Percentiles rank a stretch among this genome's conserved stretches.
phyloP scores from a whole-genome alignment of 2,888 invertebrate species.

The Parthenolecanium corni region DNA sequence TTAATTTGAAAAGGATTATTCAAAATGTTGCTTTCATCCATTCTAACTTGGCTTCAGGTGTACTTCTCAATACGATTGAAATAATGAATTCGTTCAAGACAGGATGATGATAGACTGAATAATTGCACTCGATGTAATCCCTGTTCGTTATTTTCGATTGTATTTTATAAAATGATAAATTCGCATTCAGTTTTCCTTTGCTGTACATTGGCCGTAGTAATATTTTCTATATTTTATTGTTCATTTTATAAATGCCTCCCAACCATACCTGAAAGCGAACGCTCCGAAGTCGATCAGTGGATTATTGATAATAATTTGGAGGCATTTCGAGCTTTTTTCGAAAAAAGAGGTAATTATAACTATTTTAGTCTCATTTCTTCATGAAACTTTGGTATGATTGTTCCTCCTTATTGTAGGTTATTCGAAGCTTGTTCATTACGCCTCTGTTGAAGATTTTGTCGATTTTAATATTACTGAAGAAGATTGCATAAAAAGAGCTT shows the following conservation, averaged over 20 bases:
- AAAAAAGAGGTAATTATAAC: slow-evolving; percentile 4
- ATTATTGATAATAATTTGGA: slow-evolving; percentile 13
- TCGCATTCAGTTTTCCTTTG: not conserved
- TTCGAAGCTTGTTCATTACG: slow-evolving; percentile 69
- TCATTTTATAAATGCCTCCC: not conserved
- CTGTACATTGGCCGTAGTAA: not conserved
- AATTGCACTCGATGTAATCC: too few species aligned
- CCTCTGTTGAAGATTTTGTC: slow-evolving; percentile 62
- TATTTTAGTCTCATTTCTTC: not conserved
- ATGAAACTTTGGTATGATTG: not conserved
- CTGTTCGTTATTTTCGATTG: too few species aligned
- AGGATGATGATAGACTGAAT: too few species aligned
- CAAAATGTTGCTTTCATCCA: too few species aligned
- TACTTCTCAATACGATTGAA: too few species aligned
- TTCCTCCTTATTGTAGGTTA: slow-evolving; percentile 50
- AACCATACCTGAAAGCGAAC: slow-evolving; percentile 5
- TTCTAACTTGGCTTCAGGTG: too few species aligned
- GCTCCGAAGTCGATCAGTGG: not conserved
- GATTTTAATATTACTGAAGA: slow-evolving; percentile 75
- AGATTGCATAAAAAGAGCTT: slow-evolving; percentile 68
- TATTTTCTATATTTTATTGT: slow-evolving; percentile 4
- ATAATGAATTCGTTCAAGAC: too few species aligned
- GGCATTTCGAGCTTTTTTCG: not conserved
- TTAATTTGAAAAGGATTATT: too few species aligned
- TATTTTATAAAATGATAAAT: slow-evolving; percentile 12